These are phyloP conservation scores for Mola mola DNA, from an alignment of 2,113 vertebrate genomes.

Conservation along the genomic window DNA sequence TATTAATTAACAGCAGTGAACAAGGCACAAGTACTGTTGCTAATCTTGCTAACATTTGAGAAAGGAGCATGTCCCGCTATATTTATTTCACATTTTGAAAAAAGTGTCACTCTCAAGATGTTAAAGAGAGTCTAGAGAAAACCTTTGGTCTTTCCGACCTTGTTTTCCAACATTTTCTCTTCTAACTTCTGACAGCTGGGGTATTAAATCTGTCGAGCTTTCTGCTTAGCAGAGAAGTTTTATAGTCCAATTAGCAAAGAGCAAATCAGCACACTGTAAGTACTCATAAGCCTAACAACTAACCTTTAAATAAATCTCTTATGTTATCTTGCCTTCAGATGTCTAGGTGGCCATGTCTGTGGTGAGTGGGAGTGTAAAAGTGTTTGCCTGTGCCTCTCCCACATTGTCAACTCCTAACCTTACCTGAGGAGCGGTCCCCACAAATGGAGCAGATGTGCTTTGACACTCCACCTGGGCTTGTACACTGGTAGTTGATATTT, in stretches of 20 bases:
- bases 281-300: not conserved
- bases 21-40: too few species aligned
- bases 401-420: not conserved
- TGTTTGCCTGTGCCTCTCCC: not conserved
- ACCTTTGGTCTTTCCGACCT: too few species aligned
- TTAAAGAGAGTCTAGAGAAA: too few species aligned
- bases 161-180: not conserved
- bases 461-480: slow-evolving; percentile 90
- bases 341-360: not conserved
- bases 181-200: not conserved
- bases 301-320: slow-evolving; percentile 3
- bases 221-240: not conserved
- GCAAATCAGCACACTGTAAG: not conserved
- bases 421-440: slow-evolving; percentile 97
- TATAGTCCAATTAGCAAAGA: not conserved
- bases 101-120: too few species aligned
- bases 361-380: slow-evolving; percentile 3
- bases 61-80: too few species aligned
- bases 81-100: too few species aligned
- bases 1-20: too few species aligned
- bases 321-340: not conserved
- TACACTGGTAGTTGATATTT: slow-evolving; percentile 89
- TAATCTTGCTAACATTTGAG: too few species aligned
- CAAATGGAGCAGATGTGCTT: slow-evolving; percentile 98
- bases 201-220: not conserved